Percentiles rank a stretch among this genome's conserved stretches.
phyloP scores from a whole-genome alignment of 2,113 vertebrate species.

The Noctilio leporinus region DNA sequence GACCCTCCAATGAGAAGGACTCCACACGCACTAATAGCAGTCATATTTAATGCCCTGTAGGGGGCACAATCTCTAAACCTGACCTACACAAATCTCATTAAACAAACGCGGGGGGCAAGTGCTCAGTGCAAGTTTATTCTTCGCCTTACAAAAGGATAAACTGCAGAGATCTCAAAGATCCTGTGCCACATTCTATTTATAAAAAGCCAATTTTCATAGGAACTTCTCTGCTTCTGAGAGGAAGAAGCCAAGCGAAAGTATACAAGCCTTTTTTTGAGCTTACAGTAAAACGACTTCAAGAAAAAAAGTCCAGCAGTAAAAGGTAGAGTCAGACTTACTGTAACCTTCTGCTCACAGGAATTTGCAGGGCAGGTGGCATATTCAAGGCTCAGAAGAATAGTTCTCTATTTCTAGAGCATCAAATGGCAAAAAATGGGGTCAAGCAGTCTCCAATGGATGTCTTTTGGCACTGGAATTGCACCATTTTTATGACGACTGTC shows the following conservation, averaged over 20 bases:
- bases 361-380: background rate
- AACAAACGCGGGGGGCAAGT: background rate
- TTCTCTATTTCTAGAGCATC: background rate
- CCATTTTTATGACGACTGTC: background rate
- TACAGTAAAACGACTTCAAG: background rate
- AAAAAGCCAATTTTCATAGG: conserved; percentile 18
- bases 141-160: background rate
- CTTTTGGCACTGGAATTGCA: background rate
- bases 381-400: background rate
- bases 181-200: background rate
- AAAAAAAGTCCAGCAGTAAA: background rate
- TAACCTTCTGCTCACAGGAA: background rate
- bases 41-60: too few relatives aligned
- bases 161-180: background rate
- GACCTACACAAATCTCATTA: background rate
- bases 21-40: background rate
- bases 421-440: background rate
- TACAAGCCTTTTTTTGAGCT: background rate
- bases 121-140: background rate
- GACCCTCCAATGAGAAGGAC: background rate
- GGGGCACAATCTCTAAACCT: background rate
- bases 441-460: background rate
- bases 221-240: background rate
- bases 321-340: background rate
- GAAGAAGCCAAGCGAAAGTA: background rate